Conservation (phyloP, 2,797 vertebrate genomes). For the Paguma larvata region DNA sequence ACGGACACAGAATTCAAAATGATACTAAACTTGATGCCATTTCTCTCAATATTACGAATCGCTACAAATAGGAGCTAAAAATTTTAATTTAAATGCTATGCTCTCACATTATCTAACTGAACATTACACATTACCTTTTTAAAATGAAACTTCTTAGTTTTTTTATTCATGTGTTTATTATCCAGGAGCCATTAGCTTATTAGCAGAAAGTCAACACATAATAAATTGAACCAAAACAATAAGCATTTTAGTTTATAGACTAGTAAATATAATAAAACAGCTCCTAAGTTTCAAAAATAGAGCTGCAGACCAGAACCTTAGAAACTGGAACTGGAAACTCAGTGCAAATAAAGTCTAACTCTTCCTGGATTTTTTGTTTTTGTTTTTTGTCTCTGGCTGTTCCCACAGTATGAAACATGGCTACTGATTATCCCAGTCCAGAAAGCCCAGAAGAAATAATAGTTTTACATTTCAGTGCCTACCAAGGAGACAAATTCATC, state of each 20-base stretch:
- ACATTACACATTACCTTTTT: neutral
- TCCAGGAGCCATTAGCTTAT: neutral
- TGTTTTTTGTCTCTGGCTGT: neutral
- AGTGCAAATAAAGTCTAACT: neutral
- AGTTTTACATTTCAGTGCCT: neutral
- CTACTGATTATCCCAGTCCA: neutral
- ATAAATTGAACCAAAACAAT: neutral
- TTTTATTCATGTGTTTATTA: neutral
- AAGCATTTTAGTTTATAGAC: neutral
- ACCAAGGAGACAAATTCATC: neutral
- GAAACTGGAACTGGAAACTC: neutral
- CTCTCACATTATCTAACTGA: neutral
- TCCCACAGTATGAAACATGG: neutral
- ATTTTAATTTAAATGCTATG: neutral
- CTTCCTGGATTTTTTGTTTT: neutral
- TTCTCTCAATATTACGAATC: neutral
- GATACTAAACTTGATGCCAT: neutral
- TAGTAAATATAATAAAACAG: neutral
- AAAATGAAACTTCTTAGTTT: neutral
- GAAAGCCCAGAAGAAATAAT: neutral
- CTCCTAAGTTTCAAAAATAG: neutral
- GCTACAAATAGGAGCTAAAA: neutral
- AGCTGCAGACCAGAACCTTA: neutral
- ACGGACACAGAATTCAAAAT: neutral
- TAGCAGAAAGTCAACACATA: conserved; percentile 13